These are phyloP conservation scores for Tachina grossa DNA, from an alignment of 2,888 invertebrate genomes.

Conservation along the genomic window DNA sequence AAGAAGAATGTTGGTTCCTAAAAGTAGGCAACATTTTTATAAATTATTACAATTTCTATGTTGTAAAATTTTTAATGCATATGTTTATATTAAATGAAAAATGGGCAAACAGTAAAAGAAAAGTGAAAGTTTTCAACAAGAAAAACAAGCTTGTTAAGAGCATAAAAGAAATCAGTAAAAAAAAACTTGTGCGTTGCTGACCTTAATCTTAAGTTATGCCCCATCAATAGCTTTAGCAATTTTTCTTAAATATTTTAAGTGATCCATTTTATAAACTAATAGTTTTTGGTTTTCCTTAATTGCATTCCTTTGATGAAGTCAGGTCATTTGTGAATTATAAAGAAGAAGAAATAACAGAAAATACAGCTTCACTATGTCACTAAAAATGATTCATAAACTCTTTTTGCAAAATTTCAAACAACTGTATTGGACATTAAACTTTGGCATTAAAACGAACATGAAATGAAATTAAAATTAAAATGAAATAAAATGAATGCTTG, in stretches of 20 bases:
- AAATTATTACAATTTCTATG: conserved; percentile 22
- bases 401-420: conserved; percentile 18
- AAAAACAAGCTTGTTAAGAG: neutral
- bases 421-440: conserved; percentile 43
- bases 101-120: neutral
- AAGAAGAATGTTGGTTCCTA: neutral
- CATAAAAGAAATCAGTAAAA: neutral
- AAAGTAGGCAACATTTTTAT: conserved; percentile 28
- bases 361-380: neutral
- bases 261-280: neutral
- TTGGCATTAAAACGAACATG: conserved; percentile 36
- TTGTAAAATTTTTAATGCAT: neutral
- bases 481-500: conserved; percentile 19
- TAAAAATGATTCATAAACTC: conserved; percentile 4
- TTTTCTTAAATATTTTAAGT: neutral
- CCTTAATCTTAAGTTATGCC: too few species aligned
- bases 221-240: too few species aligned
- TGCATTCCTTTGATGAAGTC: neutral
- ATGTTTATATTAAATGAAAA: neutral
- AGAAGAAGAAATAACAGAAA: neutral
- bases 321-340: neutral
- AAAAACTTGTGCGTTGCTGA: neutral
- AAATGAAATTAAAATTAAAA: conserved; percentile 53
- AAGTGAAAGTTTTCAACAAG: neutral
- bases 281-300: neutral